Conservation (phyloP, 2,888 invertebrate genomes). For the Oxytorus armatus region DNA sequence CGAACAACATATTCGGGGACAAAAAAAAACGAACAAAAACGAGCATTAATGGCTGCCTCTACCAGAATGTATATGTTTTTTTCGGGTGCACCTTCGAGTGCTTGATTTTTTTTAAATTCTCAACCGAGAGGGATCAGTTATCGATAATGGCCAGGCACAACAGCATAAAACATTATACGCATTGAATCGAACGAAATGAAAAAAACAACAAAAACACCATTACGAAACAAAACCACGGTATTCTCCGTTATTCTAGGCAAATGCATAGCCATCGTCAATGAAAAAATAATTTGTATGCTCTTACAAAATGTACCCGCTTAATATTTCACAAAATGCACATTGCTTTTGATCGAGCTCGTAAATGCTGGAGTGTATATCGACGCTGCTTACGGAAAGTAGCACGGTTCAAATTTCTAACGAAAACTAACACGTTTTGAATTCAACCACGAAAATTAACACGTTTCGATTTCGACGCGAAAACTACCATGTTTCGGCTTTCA, state of each 20-base stretch:
- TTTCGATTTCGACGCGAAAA: too few species aligned
- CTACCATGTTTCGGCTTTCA: too few species aligned
- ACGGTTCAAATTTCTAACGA: too few species aligned
- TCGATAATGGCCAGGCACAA: slow-evolving; percentile 27
- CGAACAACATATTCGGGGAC: too few species aligned
- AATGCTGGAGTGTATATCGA: neutral
- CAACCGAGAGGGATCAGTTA: slow-evolving; percentile 41
- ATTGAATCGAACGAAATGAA: slow-evolving; percentile 22
- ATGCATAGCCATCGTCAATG: neutral
- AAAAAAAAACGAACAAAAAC: neutral
- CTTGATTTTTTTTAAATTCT: slow-evolving; percentile 25
- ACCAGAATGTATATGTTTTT: slow-evolving; percentile 6
- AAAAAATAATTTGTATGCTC: neutral
- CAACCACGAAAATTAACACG: too few species aligned
- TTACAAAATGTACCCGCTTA: neutral
- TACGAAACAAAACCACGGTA: slow-evolving; percentile 4
- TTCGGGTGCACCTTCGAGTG: too few species aligned
- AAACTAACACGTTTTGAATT: too few species aligned
- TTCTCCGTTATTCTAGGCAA: slow-evolving; percentile 15
- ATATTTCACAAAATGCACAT: neutral
- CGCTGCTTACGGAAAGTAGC: too few species aligned
- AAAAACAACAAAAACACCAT: slow-evolving; percentile 4
- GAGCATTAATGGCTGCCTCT: too few species aligned
- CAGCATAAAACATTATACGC: slow-evolving; percentile 19
- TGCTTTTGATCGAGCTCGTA: neutral